phyloP scores from a whole-genome alignment of 2,797 vertebrate species.

The Avahi laniger region DNA sequence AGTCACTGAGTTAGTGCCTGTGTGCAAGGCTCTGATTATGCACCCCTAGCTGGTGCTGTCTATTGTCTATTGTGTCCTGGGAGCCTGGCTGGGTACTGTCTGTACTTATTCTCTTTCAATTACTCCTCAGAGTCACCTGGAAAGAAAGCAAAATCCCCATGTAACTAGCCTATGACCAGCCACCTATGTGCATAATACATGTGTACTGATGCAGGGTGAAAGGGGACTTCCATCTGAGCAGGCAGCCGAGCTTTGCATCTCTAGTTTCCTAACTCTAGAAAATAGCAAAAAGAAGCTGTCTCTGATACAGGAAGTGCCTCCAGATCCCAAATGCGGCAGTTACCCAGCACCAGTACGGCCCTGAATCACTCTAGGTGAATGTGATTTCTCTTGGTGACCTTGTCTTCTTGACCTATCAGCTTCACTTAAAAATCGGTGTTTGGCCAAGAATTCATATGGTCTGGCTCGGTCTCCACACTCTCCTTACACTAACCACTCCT shows the following conservation, averaged over 20 bases:
- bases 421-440: not conserved
- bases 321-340: not conserved
- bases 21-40: not conserved
- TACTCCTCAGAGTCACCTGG: not conserved
- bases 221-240: not conserved
- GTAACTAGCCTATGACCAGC: not conserved
- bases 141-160: not conserved
- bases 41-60: accelerated
- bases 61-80: not conserved
- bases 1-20: not conserved
- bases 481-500: not conserved
- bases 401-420: not conserved
- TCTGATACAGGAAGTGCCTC: not conserved
- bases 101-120: not conserved
- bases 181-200: not conserved
- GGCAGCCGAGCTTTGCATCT: not conserved
- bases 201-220: not conserved
- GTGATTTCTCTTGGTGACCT: not conserved
- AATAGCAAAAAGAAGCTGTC: not conserved
- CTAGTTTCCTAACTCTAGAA: not conserved
- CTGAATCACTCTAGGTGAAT: not conserved
- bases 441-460: not conserved
- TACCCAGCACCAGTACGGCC: accelerated
- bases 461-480: not conserved
- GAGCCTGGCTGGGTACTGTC: not conserved